Conservation (phyloP, 64 coral and sea anemone species). For the Porites lutea region DNA sequence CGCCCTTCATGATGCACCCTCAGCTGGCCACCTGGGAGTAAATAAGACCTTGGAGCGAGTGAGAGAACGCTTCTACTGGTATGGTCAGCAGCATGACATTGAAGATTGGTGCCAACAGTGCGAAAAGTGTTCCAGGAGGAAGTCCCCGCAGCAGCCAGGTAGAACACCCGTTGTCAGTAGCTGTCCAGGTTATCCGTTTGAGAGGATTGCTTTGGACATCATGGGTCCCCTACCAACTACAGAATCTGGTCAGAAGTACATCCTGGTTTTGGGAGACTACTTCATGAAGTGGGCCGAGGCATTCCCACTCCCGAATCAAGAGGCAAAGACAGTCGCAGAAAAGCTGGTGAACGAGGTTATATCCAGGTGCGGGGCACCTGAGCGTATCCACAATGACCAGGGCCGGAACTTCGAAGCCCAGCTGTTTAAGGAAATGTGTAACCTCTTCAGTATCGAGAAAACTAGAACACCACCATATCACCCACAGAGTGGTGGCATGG, state of each 20-base stretch:
- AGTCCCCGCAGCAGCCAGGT: neutral
- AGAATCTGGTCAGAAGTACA: neutral
- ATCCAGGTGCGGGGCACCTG: too few species aligned
- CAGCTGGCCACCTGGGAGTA: slow-evolving; percentile 22
- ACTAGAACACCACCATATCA: too few species aligned
- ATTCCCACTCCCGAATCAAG: slow-evolving; percentile 9
- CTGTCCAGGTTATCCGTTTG: neutral
- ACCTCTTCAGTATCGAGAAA: too few species aligned
- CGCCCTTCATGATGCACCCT: slow-evolving; percentile 21
- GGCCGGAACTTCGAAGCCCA: too few species aligned
- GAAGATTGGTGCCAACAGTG: neutral
- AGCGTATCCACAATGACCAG: too few species aligned
- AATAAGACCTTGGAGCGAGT: slow-evolving; percentile 2
- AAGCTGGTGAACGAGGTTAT: too few species aligned
- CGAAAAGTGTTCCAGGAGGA: neutral
- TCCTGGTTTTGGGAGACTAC: slow-evolving; percentile 37
- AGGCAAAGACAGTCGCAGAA: slow-evolving; percentile 15
- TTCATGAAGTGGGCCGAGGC: slow-evolving; percentile 41
- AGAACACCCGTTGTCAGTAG: neutral
- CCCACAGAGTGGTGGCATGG: too few species aligned
- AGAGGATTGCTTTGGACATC: neutral
- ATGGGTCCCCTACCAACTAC: neutral
- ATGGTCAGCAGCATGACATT: neutral
- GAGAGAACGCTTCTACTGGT: slow-evolving; percentile 3
- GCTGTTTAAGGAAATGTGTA: too few species aligned